Evolutionary conservation across 2,113 vertebrate genomes (phyloP).

Genomic region (Plotosus lineatus): DNA sequence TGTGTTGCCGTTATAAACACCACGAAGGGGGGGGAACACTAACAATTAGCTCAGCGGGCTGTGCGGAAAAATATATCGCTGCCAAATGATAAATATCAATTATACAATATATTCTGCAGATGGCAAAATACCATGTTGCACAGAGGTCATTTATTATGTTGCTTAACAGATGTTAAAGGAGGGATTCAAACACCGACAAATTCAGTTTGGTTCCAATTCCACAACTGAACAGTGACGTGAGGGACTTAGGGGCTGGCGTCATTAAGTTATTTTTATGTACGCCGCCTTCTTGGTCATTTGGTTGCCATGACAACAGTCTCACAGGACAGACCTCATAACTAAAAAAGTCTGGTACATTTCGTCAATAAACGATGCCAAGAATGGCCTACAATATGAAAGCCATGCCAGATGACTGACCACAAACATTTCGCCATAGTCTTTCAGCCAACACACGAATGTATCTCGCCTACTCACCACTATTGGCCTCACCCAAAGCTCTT

Average conservation of each 20-base stretch:
- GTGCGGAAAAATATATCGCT: slow-evolving; percentile 22
- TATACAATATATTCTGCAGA: slow-evolving; percentile 24
- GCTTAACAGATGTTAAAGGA: slow-evolving; percentile 22
- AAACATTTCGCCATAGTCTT: neutral
- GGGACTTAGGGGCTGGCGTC: neutral
- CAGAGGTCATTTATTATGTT: slow-evolving; percentile 29
- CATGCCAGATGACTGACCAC: neutral
- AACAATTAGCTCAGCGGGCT: slow-evolving; percentile 37
- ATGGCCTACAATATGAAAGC: neutral
- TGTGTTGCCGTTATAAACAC: slow-evolving; percentile 36
- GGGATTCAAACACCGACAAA: neutral
- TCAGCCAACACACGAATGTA: neutral
- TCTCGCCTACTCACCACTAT: neutral
- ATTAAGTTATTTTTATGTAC: neutral
- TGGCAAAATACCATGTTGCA: neutral
- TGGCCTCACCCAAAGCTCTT: neutral
- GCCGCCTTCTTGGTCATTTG: neutral
- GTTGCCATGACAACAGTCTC: neutral
- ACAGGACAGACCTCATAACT: neutral
- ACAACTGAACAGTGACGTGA: neutral
- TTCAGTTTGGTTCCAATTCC: neutral
- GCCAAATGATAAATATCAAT: slow-evolving; percentile 25
- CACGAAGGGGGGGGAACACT: slow-evolving; percentile 17
- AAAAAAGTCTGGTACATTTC: neutral
- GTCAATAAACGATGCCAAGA: neutral